Evolutionary conservation across 1,140 invertebrate species (phyloP).

Genomic region (Drosophila leontia): DNA sequence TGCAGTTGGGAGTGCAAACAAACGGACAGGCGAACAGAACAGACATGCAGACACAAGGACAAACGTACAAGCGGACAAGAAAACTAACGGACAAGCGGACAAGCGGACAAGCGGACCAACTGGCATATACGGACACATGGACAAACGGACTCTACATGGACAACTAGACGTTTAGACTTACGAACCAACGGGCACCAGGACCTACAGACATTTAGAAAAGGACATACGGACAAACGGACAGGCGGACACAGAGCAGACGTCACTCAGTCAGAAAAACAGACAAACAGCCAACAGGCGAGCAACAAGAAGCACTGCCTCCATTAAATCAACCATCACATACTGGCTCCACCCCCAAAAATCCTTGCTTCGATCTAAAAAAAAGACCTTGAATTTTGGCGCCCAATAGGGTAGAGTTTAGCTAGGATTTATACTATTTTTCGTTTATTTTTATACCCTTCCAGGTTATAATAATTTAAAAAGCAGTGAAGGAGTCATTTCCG

Average conservation of each 20-base stretch:
- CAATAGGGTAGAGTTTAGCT: neutral
- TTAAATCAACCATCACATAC: slow-evolving; percentile 6
- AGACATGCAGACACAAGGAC: slow-evolving; percentile 4
- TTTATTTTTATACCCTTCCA: neutral
- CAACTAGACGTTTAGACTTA: slow-evolving; percentile 34
- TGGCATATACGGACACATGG: neutral
- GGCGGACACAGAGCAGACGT: slow-evolving; percentile 37
- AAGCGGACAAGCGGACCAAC: neutral
- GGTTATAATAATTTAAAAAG: too few relatives aligned
- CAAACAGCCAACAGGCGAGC: slow-evolving; percentile 36
- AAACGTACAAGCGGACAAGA: neutral
- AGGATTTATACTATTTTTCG: neutral
- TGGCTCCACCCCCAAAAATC: neutral
- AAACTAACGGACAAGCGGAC: slow-evolving; percentile 12
- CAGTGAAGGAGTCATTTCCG: too few relatives aligned
- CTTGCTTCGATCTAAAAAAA: too few relatives aligned
- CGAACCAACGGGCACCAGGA: slow-evolving; percentile 2
- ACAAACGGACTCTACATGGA: slow-evolving; percentile 9
- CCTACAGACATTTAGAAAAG: slow-evolving; percentile 26
- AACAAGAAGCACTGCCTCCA: slow-evolving; percentile 5
- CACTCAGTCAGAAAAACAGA: slow-evolving; percentile 67
- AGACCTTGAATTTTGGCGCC: neutral
- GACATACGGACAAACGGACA: neutral
- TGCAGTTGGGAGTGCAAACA: slow-evolving; percentile 18
- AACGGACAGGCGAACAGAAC: neutral